phyloP scores from a whole-genome alignment of 1,140 invertebrate species.

The Brachionus sp. region DNA sequence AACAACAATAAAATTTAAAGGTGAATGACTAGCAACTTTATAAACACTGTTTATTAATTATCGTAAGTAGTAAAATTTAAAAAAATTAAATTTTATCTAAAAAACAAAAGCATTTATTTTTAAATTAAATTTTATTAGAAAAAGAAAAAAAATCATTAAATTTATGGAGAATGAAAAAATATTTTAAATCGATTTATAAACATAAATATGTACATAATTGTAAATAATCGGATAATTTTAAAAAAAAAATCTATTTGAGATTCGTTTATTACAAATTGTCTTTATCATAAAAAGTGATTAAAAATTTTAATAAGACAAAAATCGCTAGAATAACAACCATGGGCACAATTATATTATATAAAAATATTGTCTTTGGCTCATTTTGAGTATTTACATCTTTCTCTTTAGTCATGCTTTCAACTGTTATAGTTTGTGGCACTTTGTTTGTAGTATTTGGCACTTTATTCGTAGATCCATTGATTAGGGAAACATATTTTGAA shows the following conservation, averaged over 20 bases:
- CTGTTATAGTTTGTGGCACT: background rate
- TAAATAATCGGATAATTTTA: background rate
- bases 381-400: background rate
- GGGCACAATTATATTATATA: background rate
- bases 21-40: background rate
- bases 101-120: background rate
- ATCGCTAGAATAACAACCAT: background rate
- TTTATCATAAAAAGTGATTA: constrained; percentile 23
- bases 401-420: background rate
- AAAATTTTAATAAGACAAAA: constrained; percentile 25
- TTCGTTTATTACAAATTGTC: background rate
- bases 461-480: background rate
- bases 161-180: background rate
- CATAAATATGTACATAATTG: too few species aligned
- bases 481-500: background rate
- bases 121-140: background rate
- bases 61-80: background rate
- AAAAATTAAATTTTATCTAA: background rate
- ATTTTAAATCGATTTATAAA: background rate
- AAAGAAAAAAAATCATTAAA: background rate
- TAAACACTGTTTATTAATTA: background rate
- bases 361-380: constrained; percentile 17
- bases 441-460: background rate
- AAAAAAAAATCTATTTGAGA: background rate
- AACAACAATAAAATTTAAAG: background rate